Evolutionary conservation across 2,888 invertebrate species (phyloP).

Genomic region (Deroplatys truncata): DNA sequence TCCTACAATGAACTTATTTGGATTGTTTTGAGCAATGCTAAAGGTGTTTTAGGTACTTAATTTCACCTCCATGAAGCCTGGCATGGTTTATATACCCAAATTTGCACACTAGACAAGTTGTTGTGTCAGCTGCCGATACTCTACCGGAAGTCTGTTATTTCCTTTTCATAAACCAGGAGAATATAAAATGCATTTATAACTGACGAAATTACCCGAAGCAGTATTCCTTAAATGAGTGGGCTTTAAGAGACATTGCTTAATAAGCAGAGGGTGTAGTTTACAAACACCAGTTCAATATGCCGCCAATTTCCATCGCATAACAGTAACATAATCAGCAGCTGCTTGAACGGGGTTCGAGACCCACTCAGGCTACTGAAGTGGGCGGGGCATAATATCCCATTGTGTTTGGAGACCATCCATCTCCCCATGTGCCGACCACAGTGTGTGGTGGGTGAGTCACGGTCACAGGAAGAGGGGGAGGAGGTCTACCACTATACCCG

Average conservation of each 20-base stretch:
- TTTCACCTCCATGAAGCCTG: no score
- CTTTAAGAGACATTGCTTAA: neutral
- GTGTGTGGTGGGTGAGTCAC: neutral
- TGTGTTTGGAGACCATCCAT: neutral
- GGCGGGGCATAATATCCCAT: neutral
- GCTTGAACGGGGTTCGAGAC: neutral
- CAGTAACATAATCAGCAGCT: neutral
- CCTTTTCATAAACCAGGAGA: no score
- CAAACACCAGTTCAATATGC: neutral
- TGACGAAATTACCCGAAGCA: no score
- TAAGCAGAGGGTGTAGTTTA: neutral
- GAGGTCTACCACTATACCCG: neutral
- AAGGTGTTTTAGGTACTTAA: no score
- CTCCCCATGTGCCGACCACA: neutral
- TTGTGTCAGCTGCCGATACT: no score
- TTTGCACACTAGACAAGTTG: no score
- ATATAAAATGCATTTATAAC: no score
- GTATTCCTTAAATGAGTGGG: no score
- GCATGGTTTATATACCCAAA: no score
- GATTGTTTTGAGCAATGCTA: no score
- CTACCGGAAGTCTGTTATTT: no score
- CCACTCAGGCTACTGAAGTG: neutral
- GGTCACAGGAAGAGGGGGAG: neutral
- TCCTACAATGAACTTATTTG: no score
- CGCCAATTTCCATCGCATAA: neutral